Conservation (phyloP, 1,140 invertebrate genomes). For the Microvelia longipes region DNA sequence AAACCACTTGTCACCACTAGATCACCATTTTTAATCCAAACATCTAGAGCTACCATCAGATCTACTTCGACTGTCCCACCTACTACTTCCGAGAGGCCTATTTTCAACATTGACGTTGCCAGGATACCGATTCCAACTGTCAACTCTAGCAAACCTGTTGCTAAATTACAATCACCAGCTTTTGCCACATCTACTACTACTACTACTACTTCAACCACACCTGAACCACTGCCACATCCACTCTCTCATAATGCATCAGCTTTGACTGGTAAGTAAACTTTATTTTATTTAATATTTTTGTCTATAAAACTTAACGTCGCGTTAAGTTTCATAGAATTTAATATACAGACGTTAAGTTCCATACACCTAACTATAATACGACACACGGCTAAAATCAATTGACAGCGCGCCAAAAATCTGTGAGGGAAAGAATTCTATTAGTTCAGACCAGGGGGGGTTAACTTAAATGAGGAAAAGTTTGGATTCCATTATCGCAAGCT, state of each 20-base stretch:
- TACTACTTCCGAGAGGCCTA: neutral
- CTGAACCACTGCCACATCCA: neutral
- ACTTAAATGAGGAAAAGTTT: no score
- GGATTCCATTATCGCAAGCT: no score
- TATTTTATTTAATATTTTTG: no score
- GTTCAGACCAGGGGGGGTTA: no score
- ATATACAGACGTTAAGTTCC: no score
- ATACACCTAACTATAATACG: no score
- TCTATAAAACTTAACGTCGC: no score
- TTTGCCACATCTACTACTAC: neutral
- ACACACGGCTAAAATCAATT: no score
- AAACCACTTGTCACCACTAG: neutral
- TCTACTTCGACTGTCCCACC: neutral
- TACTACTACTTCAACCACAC: neutral
- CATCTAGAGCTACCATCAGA: neutral
- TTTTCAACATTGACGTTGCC: neutral
- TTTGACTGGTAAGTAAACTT: neutral
- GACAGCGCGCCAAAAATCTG: no score
- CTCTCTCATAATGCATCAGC: neutral
- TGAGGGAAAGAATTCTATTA: no score
- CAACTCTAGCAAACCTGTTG: neutral
- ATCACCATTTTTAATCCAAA: neutral
- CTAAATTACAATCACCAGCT: neutral
- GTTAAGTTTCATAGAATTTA: no score
- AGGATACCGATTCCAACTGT: neutral